phyloP scores from a whole-genome alignment of 2,797 vertebrate species.

The Tachyglossus aculeatus region DNA sequence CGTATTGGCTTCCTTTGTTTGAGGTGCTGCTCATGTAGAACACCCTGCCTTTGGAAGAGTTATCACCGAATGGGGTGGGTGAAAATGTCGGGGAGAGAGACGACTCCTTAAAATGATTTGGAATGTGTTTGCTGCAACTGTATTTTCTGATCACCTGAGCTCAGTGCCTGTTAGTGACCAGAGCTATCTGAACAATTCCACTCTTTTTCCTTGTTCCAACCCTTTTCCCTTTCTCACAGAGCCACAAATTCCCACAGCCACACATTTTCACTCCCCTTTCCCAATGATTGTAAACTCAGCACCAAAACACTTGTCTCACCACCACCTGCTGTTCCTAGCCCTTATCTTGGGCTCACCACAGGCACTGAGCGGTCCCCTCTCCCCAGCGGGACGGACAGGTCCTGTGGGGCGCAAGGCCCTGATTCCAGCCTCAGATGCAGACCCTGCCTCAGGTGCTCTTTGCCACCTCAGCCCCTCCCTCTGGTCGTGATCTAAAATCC shows the following conservation, averaged over 20 bases:
- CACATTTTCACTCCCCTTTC: no score
- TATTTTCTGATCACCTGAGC: background rate
- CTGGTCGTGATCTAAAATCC: background rate
- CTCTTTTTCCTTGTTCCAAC: no score
- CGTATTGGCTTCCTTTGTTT: conserved; percentile 66
- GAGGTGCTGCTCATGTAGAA: rapidly evolving
- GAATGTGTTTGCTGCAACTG: background rate
- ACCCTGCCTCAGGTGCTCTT: background rate
- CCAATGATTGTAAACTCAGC: no score
- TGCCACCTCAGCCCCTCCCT: background rate
- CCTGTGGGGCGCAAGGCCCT: background rate
- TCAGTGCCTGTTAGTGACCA: background rate
- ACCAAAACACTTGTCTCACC: no score
- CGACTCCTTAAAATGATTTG: no score
- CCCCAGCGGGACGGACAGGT: background rate
- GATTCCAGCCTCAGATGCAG: background rate
- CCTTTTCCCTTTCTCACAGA: no score
- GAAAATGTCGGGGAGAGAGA: no score
- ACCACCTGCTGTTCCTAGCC: no score
- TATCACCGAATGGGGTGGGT: no score
- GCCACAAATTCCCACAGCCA: no score
- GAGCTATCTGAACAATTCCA: no score
- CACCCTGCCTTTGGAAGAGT: background rate
- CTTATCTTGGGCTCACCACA: background rate
- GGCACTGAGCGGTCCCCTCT: background rate